Conservation (phyloP, 2,113 vertebrate genomes). For the Emydocephalus ijimae region DNA sequence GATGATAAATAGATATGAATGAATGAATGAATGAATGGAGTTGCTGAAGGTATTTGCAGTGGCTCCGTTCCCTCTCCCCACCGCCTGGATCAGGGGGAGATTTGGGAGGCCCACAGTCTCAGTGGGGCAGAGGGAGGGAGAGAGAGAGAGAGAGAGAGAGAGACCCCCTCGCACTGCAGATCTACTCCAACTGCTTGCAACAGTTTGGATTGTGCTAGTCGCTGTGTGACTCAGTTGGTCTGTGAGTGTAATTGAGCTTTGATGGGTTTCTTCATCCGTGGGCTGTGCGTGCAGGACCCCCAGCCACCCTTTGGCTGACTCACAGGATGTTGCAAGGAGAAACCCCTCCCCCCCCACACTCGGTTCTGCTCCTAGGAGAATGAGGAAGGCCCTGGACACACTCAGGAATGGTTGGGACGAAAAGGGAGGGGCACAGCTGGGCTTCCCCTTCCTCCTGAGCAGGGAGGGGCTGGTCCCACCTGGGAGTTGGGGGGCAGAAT, state of each 20-base stretch:
- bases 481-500: background rate
- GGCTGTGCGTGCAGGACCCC: background rate
- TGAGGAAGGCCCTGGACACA: background rate
- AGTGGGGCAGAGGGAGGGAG: too few relatives aligned
- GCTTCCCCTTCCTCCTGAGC: background rate
- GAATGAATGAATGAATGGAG: too few relatives aligned
- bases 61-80: background rate
- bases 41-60: background rate
- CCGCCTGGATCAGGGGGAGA: background rate
- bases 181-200: background rate
- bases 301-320: background rate
- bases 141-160: too few relatives aligned
- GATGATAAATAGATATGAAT: too few relatives aligned
- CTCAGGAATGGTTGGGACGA: background rate
- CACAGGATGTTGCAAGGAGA: background rate
- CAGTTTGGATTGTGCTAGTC: background rate
- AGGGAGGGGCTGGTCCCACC: background rate
- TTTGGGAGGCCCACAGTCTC: too few relatives aligned
- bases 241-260: background rate
- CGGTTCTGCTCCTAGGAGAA: background rate
- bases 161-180: background rate
- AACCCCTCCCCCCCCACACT: rapidly evolving
- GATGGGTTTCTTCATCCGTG: background rate
- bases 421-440: background rate
- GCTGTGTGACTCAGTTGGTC: background rate